A percentile compares a stretch with the other conserved stretches of the same genome.
These are phyloP conservation scores for Brenthis hecate DNA, from an alignment of 2,888 invertebrate genomes.

Conservation along the genomic window DNA sequence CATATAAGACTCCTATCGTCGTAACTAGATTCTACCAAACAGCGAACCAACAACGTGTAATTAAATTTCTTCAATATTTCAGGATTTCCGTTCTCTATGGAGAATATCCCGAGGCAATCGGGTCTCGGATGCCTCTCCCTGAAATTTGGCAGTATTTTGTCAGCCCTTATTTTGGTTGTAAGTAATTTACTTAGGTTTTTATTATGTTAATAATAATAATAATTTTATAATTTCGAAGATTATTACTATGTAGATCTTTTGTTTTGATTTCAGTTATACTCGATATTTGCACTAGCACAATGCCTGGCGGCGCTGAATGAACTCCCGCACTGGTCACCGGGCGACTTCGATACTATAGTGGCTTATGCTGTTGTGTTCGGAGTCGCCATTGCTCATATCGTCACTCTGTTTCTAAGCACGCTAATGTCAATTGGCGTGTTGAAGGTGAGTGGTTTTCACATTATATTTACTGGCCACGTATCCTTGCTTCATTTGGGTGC, in stretches of 20 bases:
- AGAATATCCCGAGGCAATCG: conserved; percentile 63
- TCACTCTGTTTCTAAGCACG: conserved; percentile 63
- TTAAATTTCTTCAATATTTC: conserved; percentile 39
- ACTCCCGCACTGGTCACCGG: conserved; percentile 42
- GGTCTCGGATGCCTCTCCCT: conserved; percentile 67
- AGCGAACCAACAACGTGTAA: not conserved
- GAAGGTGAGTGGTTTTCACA: conserved; percentile 48
- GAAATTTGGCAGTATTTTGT: conserved; percentile 64
- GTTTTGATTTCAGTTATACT: conserved; percentile 59
- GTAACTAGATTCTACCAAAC: too few relatives aligned
- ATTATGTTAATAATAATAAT: too few relatives aligned
- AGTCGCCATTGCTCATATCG: conserved; percentile 51
- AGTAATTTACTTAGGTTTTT: conserved; percentile 54
- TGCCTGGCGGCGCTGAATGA: conserved; percentile 52
- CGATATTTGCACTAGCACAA: conserved; percentile 63
- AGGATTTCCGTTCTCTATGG: conserved; percentile 65
- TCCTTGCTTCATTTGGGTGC: too few relatives aligned
- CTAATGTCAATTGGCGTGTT: conserved; percentile 67
- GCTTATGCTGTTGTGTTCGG: conserved; percentile 49
- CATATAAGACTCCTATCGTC: too few relatives aligned
- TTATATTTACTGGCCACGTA: too few relatives aligned
- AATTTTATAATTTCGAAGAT: too few relatives aligned
- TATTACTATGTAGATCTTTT: not conserved
- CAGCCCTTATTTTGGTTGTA: conserved; percentile 65
- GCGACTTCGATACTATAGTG: conserved; percentile 46